These are phyloP conservation scores for Luffia ferchaultella DNA, from an alignment of 2,888 invertebrate genomes.

Conservation along the genomic window DNA sequence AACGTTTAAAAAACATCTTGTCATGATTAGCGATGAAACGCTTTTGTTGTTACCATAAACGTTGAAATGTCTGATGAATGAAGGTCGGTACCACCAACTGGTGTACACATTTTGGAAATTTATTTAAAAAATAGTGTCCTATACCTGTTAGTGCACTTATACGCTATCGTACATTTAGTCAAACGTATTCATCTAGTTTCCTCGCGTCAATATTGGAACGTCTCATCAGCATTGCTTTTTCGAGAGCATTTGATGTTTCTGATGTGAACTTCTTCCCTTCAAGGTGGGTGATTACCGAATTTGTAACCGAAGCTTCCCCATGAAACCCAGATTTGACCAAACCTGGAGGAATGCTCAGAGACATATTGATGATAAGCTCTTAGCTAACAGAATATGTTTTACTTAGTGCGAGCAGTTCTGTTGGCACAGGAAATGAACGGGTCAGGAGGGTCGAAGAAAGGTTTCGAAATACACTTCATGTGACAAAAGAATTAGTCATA, in stretches of 20 bases:
- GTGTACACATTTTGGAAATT: too few relatives aligned
- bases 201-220: constrained; percentile 32
- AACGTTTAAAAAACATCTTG: too few relatives aligned
- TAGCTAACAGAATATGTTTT: constrained; percentile 44
- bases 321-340: constrained; percentile 66
- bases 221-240: constrained; percentile 57
- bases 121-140: too few relatives aligned
- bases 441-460: too few relatives aligned
- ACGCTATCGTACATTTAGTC: too few relatives aligned
- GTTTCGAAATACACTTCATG: too few relatives aligned
- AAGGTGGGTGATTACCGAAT: constrained; percentile 70
- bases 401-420: constrained; percentile 48
- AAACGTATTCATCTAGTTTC: constrained; percentile 55
- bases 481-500: too few relatives aligned
- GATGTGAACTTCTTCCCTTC: constrained; percentile 73
- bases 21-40: too few relatives aligned
- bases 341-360: constrained; percentile 69
- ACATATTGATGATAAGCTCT: constrained; percentile 69
- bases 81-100: too few relatives aligned
- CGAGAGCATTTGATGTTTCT: constrained; percentile 67
- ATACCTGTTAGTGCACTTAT: too few relatives aligned
- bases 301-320: constrained; percentile 71
- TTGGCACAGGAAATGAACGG: constrained; percentile 69
- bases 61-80: too few relatives aligned
- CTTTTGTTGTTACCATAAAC: too few relatives aligned